These are phyloP conservation scores for Poecilia latipinna DNA, from an alignment of 2,113 vertebrate genomes.

Conservation along the genomic window DNA sequence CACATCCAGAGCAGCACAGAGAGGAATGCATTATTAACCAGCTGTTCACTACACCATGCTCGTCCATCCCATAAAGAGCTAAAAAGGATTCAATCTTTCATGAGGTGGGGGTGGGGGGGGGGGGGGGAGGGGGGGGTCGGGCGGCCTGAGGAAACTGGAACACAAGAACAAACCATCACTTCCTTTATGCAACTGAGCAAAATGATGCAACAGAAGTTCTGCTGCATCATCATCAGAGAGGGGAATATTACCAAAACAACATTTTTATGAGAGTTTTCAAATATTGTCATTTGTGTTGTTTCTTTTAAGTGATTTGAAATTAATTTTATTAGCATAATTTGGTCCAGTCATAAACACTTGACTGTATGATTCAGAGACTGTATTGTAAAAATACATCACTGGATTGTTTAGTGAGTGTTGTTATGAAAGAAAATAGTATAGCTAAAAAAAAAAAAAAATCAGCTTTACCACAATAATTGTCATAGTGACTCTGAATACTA, in stretches of 20 bases:
- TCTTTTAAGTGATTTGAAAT: no score
- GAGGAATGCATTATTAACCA: conserved; percentile 61
- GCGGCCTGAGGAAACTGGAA: not conserved
- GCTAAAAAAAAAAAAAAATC: no score
- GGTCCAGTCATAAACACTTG: no score
- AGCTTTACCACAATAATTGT: no score
- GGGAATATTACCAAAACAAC: not conserved
- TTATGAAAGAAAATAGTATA: no score
- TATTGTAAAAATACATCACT: no score
- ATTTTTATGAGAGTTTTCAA: no score
- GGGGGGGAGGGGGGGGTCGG: rapidly evolving
- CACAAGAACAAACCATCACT: not conserved
- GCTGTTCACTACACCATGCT: conserved; percentile 40
- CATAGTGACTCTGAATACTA: no score
- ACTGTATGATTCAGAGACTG: no score
- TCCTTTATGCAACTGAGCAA: not conserved
- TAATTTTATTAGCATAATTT: no score
- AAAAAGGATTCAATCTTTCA: conserved; percentile 53
- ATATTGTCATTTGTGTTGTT: no score
- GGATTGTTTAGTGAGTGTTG: no score
- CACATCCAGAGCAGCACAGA: conserved; percentile 3
- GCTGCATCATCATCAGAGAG: not conserved
- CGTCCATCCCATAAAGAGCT: conserved; percentile 40
- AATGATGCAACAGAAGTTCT: not conserved
- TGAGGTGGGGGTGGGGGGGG: not conserved